Evolutionary conservation across 53 echinoderm and acorn worm genomes (phyloP).

Genomic region (Hippasteria phrygiana): DNA sequence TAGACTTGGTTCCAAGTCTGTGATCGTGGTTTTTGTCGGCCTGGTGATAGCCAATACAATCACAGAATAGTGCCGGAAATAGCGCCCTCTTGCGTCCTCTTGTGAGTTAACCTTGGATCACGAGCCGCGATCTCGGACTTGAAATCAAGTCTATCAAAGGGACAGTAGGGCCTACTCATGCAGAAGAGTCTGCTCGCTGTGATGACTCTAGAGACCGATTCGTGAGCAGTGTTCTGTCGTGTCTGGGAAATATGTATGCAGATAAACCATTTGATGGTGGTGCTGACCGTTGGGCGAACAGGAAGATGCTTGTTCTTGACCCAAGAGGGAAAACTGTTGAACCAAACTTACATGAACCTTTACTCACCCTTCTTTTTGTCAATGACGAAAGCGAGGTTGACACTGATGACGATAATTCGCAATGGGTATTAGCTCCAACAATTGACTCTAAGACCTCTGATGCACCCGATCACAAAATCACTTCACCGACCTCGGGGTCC

Average conservation of each 20-base stretch:
- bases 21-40: too few relatives aligned
- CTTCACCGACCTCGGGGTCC: background rate
- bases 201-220: too few relatives aligned
- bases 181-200: too few relatives aligned
- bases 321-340: constrained; percentile 8
- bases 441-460: background rate
- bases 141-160: too few relatives aligned
- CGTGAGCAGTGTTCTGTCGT: too few relatives aligned
- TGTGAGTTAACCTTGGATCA: too few relatives aligned
- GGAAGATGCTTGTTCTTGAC: constrained; percentile 38
- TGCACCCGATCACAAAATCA: background rate
- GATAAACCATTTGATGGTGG: constrained; percentile 32
- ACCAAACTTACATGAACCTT: background rate
- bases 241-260: constrained; percentile 34
- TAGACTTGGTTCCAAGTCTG: too few relatives aligned
- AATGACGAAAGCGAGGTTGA: background rate
- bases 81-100: too few relatives aligned
- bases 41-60: too few relatives aligned
- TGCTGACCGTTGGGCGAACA: background rate
- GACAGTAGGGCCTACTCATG: too few relatives aligned
- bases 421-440: background rate
- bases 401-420: background rate
- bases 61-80: too few relatives aligned
- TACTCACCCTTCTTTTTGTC: background rate
- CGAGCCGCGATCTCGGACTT: too few relatives aligned